Evolutionary conservation across 2,797 vertebrate species (phyloP).

Genomic region (Esox lucius): DNA sequence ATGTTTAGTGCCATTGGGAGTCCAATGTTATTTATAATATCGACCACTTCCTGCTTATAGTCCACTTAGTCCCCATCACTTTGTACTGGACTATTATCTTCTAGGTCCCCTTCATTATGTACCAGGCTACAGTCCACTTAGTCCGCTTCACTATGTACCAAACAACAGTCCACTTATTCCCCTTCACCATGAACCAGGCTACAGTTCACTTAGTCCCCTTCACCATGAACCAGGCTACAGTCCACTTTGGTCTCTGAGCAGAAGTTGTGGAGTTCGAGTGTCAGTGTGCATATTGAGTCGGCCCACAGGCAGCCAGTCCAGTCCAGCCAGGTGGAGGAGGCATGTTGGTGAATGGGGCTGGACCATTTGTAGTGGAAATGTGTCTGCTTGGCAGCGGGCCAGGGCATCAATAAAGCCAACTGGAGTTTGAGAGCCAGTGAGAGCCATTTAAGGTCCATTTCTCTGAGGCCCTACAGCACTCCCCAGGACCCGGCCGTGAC

Average conservation of each 20-base stretch:
- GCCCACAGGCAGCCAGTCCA: not conserved
- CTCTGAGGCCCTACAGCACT: conserved; percentile 71
- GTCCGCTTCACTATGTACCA: too few relatives aligned
- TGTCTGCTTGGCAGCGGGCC: conserved; percentile 67
- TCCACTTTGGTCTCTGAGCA: not conserved
- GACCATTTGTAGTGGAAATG: not conserved
- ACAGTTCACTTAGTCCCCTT: not conserved
- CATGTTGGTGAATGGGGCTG: not conserved
- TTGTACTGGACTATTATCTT: too few relatives aligned
- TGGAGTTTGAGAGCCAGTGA: conserved; percentile 72
- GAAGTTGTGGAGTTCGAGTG: not conserved
- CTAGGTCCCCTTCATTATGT: not conserved
- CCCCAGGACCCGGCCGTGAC: conserved; percentile 56
- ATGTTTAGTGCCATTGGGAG: not conserved
- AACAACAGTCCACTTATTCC: too few relatives aligned
- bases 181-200: not conserved
- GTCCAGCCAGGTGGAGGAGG: not conserved
- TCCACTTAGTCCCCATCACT: not conserved
- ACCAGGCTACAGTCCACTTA: not conserved
- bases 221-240: not conserved
- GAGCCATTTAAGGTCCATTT: conserved; percentile 76
- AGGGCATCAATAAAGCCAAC: conserved; percentile 78
- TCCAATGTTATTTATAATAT: not conserved
- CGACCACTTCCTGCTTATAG: not conserved
- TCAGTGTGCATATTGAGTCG: not conserved